A percentile compares a stretch with the other conserved stretches of the same genome.
These are phyloP conservation scores for Crossaster papposus DNA, from an alignment of 53 echinoderm and acorn worm species.

Conservation along the genomic window DNA sequence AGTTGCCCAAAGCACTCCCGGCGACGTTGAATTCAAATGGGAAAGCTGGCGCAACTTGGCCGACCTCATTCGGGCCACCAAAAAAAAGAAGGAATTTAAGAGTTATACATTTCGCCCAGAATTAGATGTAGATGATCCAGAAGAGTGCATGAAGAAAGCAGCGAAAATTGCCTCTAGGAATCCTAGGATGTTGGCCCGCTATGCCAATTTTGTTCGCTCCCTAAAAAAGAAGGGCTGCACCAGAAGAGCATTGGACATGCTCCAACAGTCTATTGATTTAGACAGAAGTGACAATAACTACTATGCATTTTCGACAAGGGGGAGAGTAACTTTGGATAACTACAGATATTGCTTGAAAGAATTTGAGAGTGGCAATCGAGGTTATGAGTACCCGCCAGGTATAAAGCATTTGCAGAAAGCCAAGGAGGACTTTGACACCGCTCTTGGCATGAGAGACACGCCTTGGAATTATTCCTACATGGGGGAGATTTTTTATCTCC, in stretches of 20 bases:
- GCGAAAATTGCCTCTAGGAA: neutral
- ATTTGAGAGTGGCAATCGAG: neutral
- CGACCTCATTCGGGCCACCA: constrained; percentile 45
- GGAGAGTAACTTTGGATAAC: neutral
- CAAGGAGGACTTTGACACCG: neutral
- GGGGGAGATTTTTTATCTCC: neutral
- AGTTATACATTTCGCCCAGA: too few species aligned
- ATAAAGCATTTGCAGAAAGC: neutral
- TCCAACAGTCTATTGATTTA: constrained; percentile 26
- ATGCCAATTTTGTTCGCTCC: constrained; percentile 33
- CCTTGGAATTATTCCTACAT: neutral
- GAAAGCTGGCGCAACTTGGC: constrained; percentile 51
- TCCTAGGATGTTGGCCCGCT: constrained; percentile 23
- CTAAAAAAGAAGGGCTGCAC: neutral
- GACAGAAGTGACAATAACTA: constrained; percentile 22
- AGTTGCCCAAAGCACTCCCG: neutral
- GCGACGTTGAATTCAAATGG: constrained; percentile 7
- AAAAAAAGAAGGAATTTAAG: too few species aligned
- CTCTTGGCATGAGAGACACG: constrained; percentile 3
- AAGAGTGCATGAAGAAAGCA: constrained; percentile 42
- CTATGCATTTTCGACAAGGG: constrained; percentile 42
- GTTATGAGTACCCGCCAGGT: neutral
- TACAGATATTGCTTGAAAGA: neutral
- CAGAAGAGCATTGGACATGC: neutral
- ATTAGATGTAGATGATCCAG: constrained; percentile 15